phyloP scores from a whole-genome alignment of 1,140 invertebrate species.

The Heliothis subflexa region DNA sequence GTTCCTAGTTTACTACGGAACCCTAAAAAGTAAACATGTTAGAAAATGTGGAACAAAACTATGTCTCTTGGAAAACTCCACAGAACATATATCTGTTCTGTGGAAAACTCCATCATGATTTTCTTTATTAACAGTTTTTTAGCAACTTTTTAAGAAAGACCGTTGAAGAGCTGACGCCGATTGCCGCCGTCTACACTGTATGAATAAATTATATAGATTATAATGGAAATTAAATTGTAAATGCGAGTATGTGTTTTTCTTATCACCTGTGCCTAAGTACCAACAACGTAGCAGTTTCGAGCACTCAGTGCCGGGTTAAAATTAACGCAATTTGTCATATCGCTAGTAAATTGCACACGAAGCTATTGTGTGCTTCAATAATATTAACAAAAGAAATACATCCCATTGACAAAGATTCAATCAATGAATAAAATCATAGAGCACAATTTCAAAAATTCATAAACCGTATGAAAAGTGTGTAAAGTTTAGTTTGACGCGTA shows the following conservation, averaged over 20 bases:
- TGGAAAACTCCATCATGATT: background rate
- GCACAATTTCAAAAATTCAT: slow-evolving; percentile 8
- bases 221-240: slow-evolving; percentile 48
- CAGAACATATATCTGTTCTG: too few species aligned
- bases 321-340: slow-evolving; percentile 46
- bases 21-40: too few species aligned
- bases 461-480: background rate
- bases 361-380: background rate
- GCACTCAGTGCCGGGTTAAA: slow-evolving; percentile 29
- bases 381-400: background rate
- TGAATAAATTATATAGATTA: slow-evolving; percentile 37
- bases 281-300: background rate
- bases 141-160: background rate
- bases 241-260: slow-evolving; percentile 36
- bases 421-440: background rate
- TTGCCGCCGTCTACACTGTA: background rate
- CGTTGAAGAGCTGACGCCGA: background rate
- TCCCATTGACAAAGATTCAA: background rate
- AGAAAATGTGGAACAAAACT: too few species aligned
- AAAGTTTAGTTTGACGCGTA: slow-evolving; percentile 26
- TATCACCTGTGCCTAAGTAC: slow-evolving; percentile 25
- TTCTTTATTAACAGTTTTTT: background rate
- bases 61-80: background rate
- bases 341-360: slow-evolving; percentile 12
- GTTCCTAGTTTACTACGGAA: too few species aligned